These are phyloP conservation scores for Branchellion lobata DNA, from an alignment of 2,888 invertebrate genomes.

Conservation along the genomic window DNA sequence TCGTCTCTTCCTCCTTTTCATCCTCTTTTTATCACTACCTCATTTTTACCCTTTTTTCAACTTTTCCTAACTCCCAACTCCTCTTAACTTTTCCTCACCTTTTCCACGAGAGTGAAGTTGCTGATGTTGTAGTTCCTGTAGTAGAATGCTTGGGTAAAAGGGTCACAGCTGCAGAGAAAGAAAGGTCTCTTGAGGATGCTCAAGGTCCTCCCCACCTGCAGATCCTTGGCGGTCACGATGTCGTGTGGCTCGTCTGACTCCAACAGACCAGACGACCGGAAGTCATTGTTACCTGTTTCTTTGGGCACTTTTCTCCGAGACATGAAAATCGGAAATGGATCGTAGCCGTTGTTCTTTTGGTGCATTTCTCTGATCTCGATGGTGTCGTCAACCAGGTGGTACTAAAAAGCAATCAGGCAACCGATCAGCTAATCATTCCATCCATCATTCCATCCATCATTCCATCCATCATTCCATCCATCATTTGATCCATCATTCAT, in stretches of 20 bases:
- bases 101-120: conserved; percentile 62
- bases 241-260: conserved; percentile 73
- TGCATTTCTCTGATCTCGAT: conserved; percentile 76
- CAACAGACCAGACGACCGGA: conserved; percentile 68
- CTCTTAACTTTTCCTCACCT: too few species aligned
- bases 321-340: conserved; percentile 75
- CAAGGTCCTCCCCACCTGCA: conserved; percentile 67
- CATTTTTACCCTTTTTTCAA: too few species aligned
- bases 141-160: conserved; percentile 77
- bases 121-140: conserved; percentile 63
- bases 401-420: conserved; percentile 61
- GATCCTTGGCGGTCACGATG: conserved; percentile 77
- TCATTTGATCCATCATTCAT: too few species aligned
- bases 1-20: too few species aligned
- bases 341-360: conserved; percentile 73
- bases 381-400: conserved; percentile 79
- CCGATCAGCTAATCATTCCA: too few species aligned
- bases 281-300: conserved; percentile 60
- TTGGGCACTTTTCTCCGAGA: conserved; percentile 71
- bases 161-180: conserved; percentile 77
- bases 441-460: too few species aligned
- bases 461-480: too few species aligned
- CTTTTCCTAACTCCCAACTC: too few species aligned
- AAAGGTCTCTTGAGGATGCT: conserved; percentile 65
- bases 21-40: too few species aligned